These are phyloP conservation scores for Condylura cristata DNA, from an alignment of 2,113 vertebrate species.

Conservation along the genomic window DNA sequence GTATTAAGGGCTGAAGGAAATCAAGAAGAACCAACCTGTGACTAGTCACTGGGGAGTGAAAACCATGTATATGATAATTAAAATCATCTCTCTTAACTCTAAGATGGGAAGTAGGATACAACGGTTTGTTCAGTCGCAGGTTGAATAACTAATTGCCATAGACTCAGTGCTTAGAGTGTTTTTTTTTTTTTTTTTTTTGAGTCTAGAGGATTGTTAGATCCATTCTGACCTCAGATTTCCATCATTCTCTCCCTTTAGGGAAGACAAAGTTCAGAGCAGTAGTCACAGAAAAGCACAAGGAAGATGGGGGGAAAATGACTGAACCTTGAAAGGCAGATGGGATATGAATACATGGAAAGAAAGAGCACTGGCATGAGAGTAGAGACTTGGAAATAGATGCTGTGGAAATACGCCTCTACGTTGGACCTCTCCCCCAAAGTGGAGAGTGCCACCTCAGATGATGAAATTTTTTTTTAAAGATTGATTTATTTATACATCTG, in stretches of 20 bases:
- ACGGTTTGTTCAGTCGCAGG: not conserved
- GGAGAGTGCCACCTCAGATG: not conserved
- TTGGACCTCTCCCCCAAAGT: not conserved
- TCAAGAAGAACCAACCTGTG: not conserved
- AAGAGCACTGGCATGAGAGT: not conserved
- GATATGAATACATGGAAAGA: not conserved
- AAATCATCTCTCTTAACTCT: constrained; percentile 1
- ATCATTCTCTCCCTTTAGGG: not conserved
- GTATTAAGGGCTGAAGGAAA: not conserved
- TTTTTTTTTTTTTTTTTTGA: too few relatives aligned
- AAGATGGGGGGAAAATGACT: not conserved
- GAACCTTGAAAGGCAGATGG: not conserved
- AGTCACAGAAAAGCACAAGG: not conserved
- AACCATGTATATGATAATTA: constrained; percentile 20
- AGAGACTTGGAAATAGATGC: not conserved
- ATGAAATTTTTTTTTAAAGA: too few relatives aligned
- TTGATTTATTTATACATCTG: too few relatives aligned
- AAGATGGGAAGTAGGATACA: not conserved
- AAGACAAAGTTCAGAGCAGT: not conserved
- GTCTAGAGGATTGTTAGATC: not conserved
- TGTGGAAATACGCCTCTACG: not conserved
- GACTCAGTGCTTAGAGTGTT: not conserved
- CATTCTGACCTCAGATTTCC: not conserved
- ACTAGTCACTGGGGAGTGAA: not conserved
- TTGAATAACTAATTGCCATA: not conserved